Evolutionary conservation across 92 coral and sea anemone genomes (phyloP), one percentile per base, ranked within the genome.

Genomic region (Porites rus): DNA sequence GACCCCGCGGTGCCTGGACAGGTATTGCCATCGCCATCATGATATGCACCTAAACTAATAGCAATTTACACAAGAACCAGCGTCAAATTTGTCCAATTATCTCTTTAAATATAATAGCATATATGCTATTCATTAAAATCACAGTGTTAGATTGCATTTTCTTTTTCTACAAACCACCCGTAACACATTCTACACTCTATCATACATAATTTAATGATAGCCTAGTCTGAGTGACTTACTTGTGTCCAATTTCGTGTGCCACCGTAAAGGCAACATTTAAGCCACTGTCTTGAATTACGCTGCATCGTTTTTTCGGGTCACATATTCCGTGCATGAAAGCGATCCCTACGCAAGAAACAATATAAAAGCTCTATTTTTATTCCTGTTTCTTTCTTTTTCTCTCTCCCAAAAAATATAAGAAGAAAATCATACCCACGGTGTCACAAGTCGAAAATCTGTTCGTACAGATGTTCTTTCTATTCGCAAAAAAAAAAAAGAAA

Each of bases 201-300:
- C 46, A 38, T 38, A 38, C 46, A 38, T 38, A 38, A 38, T 12
- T 56, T 1, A 12, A 20, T 3, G 58, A 11, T 8, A 3, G 22
- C n/a, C 14, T 6, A 25, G 18, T 74, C 18, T 54, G 4, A 7
- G 0, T 20, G 25, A 76, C 98, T 78, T 92, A 96, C 99, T 93
- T 95, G 88, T 96, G 99, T 10, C 98, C 99, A 12, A 96, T 91
- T 88, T 96, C 99, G 76, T 96, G 99, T 13, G 99, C 99, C 19
- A 96, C 90, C n/a, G 99, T 95, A 31, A 91, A 90, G 17, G 99
- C 99, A 20, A 95, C 92, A 82, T 96, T 90, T 5, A 96, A 91
- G 13, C 99, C 99, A 19, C 92, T 95, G 82, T 96, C 99, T 61
- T 96, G 96, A n/a, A 88, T 87, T 12, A 96, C 92, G 87, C 99